Percentiles rank a stretch among this genome's conserved stretches.
phyloP scores from a whole-genome alignment of 2,888 invertebrate genomes.

The Tanytarsus gracilentus region DNA sequence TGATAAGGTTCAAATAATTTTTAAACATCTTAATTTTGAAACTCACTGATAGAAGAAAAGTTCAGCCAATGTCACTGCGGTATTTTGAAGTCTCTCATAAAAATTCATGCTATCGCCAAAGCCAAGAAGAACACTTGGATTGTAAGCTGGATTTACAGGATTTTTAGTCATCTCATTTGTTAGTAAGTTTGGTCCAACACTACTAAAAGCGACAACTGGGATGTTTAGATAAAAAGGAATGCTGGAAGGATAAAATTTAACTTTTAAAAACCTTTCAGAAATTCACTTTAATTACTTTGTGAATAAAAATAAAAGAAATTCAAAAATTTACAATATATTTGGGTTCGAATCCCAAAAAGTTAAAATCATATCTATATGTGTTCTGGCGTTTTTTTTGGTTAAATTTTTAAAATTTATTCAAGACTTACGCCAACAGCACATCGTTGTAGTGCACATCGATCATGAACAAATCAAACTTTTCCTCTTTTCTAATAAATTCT shows the following conservation, averaged over 20 bases:
- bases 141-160: conserved; percentile 44
- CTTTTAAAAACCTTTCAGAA: no score
- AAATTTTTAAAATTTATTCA: neutral
- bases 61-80: conserved; percentile 40
- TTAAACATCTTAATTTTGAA: neutral
- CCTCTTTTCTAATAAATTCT: conserved; percentile 36
- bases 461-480: conserved; percentile 39
- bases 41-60: conserved; percentile 40
- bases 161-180: conserved; percentile 45
- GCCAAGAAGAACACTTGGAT: conserved; percentile 43
- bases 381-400: neutral
- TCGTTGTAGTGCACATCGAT: conserved; percentile 47
- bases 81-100: conserved; percentile 42
- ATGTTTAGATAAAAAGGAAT: conserved; percentile 39
- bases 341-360: neutral
- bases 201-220: conserved; percentile 41
- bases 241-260: conserved; percentile 33
- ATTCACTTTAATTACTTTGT: neutral
- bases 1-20: no score
- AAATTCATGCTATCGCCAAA: conserved; percentile 44
- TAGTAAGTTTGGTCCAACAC: conserved; percentile 44
- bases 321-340: neutral
- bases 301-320: neutral
- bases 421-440: conserved; percentile 40
- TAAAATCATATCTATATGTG: neutral